Conservation (phyloP, 2,797 vertebrate species). For the Chlorospingus flavigularis region DNA sequence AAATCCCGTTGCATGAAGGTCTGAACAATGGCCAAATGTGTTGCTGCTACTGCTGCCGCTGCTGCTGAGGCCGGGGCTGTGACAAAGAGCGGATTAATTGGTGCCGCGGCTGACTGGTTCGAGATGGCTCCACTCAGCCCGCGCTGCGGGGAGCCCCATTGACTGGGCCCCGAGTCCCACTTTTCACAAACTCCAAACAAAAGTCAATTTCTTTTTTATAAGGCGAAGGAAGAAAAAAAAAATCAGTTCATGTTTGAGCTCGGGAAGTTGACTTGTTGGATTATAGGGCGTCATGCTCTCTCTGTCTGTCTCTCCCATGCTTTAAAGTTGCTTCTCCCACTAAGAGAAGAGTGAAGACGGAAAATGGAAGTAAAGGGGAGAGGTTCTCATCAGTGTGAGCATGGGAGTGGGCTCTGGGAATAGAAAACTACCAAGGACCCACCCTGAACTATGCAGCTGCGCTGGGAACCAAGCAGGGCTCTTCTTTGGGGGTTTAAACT, state of each 20-base stretch:
- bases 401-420: neutral
- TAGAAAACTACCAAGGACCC: neutral
- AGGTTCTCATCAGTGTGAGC: neutral
- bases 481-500: neutral
- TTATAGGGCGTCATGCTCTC: constrained; percentile 75
- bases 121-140: constrained; percentile 99
- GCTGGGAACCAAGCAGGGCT: neutral
- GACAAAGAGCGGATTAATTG: constrained; percentile 99
- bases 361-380: constrained; percentile 43
- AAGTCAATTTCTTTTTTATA: constrained; percentile 99
- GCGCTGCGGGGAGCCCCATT: constrained; percentile 98
- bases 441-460: neutral
- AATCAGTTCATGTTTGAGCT: constrained; percentile 88
- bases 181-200: constrained; percentile 99
- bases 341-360: constrained; percentile 23
- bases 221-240: constrained; percentile 75
- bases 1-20: constrained; percentile 98
- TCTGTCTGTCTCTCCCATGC: constrained; percentile 66
- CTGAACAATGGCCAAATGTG: constrained; percentile 98
- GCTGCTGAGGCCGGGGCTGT: constrained; percentile 82
- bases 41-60: constrained; percentile 89
- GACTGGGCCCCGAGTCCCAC: constrained; percentile 99
- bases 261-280: constrained; percentile 91
- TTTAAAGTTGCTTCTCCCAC: constrained; percentile 69
- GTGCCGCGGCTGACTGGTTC: constrained; percentile 99